Base-by-base conservation (phyloP, 2,113 vertebrate species). In the Narcine bancroftii region DNA sequence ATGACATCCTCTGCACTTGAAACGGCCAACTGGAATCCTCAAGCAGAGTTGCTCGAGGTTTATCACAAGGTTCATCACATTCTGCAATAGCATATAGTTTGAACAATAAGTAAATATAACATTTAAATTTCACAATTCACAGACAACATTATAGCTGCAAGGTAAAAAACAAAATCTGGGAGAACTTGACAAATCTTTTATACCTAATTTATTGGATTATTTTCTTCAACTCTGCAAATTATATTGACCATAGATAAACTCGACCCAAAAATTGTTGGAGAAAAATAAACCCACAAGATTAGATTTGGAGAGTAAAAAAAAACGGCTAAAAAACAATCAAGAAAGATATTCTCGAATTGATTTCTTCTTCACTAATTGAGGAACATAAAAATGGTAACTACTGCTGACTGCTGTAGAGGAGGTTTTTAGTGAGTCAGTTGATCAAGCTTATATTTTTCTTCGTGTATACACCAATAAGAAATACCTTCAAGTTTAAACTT, bases 21-120 rank as follows among this genome's bases (percentile, higher is more conserved):
- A 95, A 92, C 0, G 72, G 92, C 92, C 94, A 81, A 92, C 92
- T 76, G 0, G 92, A 93, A 45, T 94, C 93, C 63, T 97, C 96
- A 71, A 94, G 66, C 0, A 3, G 17, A 42, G 93, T 94, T 69
- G 79, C 36, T 39, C 93, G 94, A 2, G 95, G 92, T 53, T 94
- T 97, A 94, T 96, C 96, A n/a, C 95, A 93, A 93, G 97, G 93
- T n/a, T 94, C 96, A n/a, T 95, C 96, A 92, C 98, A 95, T 93
- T 98, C 98, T 99, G 36, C 77, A 92, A 92, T 5, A 6, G 42
- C 19, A 73, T 42, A 71, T n/a, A 21, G 66, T 92, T 60, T 77
- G 29, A 29, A 63, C 0, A 93, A 77, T 60, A 63, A 92, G 71
- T 6, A 83, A 92, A 93, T 50, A 83, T 45, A 50, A 11, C 5